Conservation (phyloP, 2,797 vertebrate genomes). For the Hafferia zeledoni region DNA sequence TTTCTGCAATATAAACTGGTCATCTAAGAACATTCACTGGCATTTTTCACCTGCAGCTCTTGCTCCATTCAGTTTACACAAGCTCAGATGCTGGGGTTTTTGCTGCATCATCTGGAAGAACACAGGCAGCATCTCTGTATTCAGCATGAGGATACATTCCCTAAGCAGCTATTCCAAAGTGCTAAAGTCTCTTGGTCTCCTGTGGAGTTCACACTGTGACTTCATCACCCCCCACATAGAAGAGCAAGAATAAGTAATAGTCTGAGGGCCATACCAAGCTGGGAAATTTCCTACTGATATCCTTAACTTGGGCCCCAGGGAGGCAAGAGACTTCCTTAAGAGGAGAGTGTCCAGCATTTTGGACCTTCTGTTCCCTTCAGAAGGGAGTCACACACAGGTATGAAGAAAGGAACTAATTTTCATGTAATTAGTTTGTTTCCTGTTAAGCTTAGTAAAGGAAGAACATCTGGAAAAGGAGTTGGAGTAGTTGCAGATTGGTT, state of each 20-base stretch:
- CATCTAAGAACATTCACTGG: background rate
- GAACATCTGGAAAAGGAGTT: background rate
- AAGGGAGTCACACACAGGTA: background rate
- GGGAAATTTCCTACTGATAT: background rate
- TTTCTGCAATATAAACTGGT: background rate
- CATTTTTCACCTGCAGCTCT: background rate
- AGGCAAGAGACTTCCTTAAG: background rate
- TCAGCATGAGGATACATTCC: background rate
- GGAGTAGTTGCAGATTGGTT: constrained; percentile 10
- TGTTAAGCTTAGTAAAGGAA: background rate
- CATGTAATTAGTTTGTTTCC: background rate
- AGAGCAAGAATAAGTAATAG: rapidly evolving
- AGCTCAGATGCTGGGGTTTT: background rate
- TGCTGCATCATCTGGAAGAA: background rate
- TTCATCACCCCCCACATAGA: background rate
- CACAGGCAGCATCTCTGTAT: background rate
- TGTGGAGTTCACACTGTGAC: background rate
- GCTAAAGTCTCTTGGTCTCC: background rate
- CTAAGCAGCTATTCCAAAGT: background rate
- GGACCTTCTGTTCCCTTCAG: background rate
- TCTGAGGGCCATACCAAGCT: rapidly evolving
- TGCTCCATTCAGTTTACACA: background rate
- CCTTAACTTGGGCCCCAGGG: background rate
- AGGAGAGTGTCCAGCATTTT: background rate
- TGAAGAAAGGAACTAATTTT: background rate